These are phyloP conservation scores for Neomonachus schauinslandi DNA, from an alignment of 2,113 vertebrate species.

Conservation along the genomic window DNA sequence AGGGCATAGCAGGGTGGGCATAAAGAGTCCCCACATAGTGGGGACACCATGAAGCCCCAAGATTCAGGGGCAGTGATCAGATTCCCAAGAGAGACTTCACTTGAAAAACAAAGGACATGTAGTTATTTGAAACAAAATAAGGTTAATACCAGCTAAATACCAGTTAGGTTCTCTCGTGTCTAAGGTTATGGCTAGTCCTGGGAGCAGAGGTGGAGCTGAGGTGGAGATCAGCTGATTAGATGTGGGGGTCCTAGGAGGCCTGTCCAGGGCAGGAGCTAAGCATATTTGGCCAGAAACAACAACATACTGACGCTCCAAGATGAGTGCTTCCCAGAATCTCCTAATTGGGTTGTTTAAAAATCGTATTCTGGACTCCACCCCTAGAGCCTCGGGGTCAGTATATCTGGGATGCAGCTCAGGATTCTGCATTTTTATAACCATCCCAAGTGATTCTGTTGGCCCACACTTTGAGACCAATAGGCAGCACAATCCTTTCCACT, in stretches of 20 bases:
- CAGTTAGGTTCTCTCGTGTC: not conserved
- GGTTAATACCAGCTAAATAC: not conserved
- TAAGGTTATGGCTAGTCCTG: not conserved
- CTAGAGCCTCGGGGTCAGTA: not conserved
- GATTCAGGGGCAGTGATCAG: not conserved
- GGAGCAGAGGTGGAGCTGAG: not conserved
- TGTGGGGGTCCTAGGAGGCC: not conserved
- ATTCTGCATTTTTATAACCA: not conserved
- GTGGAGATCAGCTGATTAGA: not conserved
- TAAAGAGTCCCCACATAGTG: too few species aligned
- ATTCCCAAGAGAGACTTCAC: not conserved
- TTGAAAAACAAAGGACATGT: not conserved
- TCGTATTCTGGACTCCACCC: not conserved
- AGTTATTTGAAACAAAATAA: not conserved
- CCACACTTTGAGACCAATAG: not conserved
- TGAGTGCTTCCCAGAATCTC: not conserved
- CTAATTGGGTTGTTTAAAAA: not conserved
- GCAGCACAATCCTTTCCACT: not conserved
- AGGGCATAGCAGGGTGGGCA: not conserved
- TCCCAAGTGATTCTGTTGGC: not conserved
- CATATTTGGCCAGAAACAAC: not conserved
- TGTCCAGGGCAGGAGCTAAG: not conserved
- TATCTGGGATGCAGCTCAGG: not conserved
- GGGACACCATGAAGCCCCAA: not conserved
- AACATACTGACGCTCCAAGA: not conserved